Evolutionary conservation across 2,797 vertebrate species (phyloP).

Genomic region (Phalloptychus januarius): DNA sequence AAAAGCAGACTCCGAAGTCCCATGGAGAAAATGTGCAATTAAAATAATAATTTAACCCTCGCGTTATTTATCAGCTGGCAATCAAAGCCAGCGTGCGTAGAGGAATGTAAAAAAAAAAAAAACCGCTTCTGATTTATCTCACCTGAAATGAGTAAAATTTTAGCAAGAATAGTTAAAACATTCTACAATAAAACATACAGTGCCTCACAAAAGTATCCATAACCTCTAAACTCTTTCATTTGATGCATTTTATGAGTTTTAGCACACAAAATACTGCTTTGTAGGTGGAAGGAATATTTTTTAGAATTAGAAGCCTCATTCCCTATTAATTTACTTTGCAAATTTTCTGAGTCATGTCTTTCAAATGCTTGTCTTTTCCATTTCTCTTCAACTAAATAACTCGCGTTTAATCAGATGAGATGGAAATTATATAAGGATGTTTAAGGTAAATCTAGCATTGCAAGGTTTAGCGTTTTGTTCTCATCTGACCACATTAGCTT

Average conservation of each 20-base stretch:
- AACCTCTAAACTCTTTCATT: not conserved
- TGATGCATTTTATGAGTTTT: not conserved
- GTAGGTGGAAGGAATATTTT: not conserved
- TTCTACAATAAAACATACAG: not conserved
- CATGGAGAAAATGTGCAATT: not conserved
- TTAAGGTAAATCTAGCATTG: too few relatives aligned
- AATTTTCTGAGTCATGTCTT: not conserved
- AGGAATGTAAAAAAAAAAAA: not conserved
- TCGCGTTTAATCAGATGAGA: not conserved
- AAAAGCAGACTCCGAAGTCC: not conserved
- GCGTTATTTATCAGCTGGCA: not conserved
- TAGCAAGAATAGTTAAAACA: conserved; percentile 4
- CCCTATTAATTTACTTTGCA: not conserved
- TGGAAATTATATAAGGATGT: not conserved
- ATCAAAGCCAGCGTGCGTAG: not conserved
- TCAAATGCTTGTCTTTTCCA: not conserved
- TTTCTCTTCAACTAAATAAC: not conserved
- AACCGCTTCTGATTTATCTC: not conserved
- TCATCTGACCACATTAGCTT: not conserved
- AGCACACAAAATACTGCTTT: not conserved
- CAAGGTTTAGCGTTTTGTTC: not conserved
- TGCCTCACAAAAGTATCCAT: conserved; percentile 7
- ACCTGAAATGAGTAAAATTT: too few relatives aligned
- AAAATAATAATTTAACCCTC: not conserved
- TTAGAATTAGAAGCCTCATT: not conserved